These are phyloP conservation scores for Epizoanthus stellaris DNA, from an alignment of 92 coral and sea anemone genomes.

Conservation along the genomic window DNA sequence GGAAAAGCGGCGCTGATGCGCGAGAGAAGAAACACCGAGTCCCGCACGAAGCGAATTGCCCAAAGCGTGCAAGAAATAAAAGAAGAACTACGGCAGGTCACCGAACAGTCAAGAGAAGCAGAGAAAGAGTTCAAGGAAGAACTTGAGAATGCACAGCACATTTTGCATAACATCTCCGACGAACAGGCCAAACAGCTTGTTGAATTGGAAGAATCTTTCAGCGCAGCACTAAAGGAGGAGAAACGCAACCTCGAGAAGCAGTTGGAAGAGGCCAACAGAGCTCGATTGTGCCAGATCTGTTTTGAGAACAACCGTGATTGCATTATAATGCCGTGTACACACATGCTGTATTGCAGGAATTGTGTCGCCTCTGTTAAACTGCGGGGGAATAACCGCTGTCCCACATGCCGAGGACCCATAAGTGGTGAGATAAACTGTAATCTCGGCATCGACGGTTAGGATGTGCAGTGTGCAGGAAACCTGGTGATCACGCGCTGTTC, in stretches of 20 bases:
- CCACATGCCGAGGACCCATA: conserved; percentile 74
- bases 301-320: conserved; percentile 74
- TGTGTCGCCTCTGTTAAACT: conserved; percentile 65
- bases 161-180: conserved; percentile 15
- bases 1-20: background rate
- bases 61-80: background rate
- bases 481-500: no score
- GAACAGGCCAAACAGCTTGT: conserved; percentile 39
- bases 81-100: background rate
- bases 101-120: background rate
- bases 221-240: conserved; percentile 37
- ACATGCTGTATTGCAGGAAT: conserved; percentile 69
- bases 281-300: conserved; percentile 73
- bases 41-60: conserved; percentile 1
- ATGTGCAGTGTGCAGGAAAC: no score
- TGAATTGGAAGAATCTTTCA: background rate
- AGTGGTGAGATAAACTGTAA: conserved; percentile 71
- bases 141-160: background rate
- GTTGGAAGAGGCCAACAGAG: conserved; percentile 38
- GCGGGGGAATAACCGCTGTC: conserved; percentile 65
- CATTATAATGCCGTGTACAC: conserved; percentile 84
- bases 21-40: conserved; percentile 4
- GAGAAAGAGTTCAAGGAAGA: background rate
- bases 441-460: conserved; percentile 8
- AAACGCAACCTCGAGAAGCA: conserved; percentile 18